Conservation (phyloP, 2,113 vertebrate species). For the Antechinus flavipes region DNA sequence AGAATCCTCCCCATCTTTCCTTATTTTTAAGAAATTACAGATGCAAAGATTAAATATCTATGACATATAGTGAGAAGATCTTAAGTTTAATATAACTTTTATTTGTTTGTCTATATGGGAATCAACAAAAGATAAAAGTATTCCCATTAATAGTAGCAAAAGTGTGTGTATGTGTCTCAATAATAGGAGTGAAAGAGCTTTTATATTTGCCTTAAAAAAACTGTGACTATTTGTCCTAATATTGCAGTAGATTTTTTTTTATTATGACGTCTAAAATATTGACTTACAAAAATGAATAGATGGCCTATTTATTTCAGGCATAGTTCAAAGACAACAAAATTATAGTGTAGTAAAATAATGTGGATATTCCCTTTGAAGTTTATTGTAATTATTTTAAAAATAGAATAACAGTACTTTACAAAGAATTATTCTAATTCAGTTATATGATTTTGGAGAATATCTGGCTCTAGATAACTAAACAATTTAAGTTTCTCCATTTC, state of each 20-base stretch:
- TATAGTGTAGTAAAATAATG: not conserved
- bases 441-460: not conserved
- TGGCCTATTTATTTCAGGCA: not conserved
- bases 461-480: not conserved
- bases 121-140: not conserved
- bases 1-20: not conserved
- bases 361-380: not conserved
- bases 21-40: not conserved
- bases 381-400: not conserved
- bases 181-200: not conserved
- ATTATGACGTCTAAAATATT: not conserved
- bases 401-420: not conserved
- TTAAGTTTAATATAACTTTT: too few species aligned
- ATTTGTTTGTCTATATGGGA: not conserved
- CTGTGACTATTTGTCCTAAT: not conserved
- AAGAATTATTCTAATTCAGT: not conserved
- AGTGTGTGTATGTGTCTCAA: not conserved
- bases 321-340: not conserved
- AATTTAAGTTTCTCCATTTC: not conserved
- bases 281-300: not conserved
- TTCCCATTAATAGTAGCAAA: not conserved
- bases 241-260: not conserved
- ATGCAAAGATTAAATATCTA: not conserved
- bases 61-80: too few species aligned
- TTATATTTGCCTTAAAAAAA: not conserved